Percentiles rank a stretch among this genome's conserved stretches.
Evolutionary conservation across 2,797 vertebrate genomes (phyloP).

Genomic region (Mus minutoides): DNA sequence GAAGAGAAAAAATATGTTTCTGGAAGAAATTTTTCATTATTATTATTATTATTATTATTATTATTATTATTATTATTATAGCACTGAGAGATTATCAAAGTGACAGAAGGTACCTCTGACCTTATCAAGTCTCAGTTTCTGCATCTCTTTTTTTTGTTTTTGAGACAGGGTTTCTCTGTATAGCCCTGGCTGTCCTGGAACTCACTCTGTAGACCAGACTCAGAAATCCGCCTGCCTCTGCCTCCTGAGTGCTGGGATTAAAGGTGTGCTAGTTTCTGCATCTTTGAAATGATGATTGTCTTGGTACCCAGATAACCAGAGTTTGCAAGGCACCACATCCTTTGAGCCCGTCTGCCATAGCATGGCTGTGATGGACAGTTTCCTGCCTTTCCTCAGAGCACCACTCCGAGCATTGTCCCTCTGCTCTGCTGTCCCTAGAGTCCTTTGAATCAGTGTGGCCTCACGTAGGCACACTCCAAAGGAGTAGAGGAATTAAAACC

Average conservation of each 20-base stretch:
- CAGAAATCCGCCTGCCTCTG: too few relatives aligned
- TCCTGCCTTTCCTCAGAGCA: too few relatives aligned
- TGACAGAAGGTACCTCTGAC: background rate
- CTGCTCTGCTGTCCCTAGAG: background rate
- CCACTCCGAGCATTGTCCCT: background rate
- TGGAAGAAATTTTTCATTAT: background rate
- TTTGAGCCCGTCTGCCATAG: too few relatives aligned
- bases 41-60: too few relatives aligned
- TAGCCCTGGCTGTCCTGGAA: too few relatives aligned
- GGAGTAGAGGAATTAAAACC: background rate
- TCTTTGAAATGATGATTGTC: background rate
- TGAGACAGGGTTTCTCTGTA: too few relatives aligned
- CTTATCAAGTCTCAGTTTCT: background rate
- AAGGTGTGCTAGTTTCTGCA: too few relatives aligned
- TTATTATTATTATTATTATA: background rate
- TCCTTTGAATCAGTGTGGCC: background rate
- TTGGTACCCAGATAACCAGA: background rate
- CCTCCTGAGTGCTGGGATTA: too few relatives aligned
- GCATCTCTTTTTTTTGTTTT: too few relatives aligned
- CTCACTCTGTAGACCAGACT: too few relatives aligned
- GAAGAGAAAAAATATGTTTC: background rate
- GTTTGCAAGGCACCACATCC: accelerated
- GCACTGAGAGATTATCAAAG: background rate
- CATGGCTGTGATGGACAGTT: background rate
- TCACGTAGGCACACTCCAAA: background rate